Conservation (phyloP, 1,140 invertebrate species). For the Brevipalpus yothersi region DNA sequence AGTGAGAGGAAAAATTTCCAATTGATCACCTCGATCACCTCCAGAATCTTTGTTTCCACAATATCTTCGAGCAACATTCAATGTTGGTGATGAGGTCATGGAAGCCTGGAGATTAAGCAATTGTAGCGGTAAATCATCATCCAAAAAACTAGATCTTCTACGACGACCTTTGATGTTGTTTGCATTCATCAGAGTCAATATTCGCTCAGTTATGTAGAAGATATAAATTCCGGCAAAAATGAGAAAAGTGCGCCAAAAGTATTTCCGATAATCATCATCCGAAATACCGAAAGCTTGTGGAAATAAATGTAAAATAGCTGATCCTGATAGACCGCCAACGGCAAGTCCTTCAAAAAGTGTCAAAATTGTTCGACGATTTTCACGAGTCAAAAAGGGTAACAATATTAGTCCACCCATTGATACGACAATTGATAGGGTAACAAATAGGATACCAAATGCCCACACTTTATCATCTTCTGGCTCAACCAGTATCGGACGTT, state of each 20-base stretch:
- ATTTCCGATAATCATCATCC: slow-evolving; percentile 8
- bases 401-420: slow-evolving; percentile 11
- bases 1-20: neutral
- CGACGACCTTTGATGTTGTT: neutral
- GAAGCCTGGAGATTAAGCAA: neutral
- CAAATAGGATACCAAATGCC: slow-evolving; percentile 9
- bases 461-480: slow-evolving; percentile 9
- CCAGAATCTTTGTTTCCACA: neutral
- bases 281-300: slow-evolving; percentile 10
- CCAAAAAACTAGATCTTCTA: neutral
- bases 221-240: slow-evolving; percentile 11
- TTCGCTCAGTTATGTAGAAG: slow-evolving; percentile 8
- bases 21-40: neutral
- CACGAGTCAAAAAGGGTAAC: slow-evolving; percentile 8
- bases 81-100: neutral
- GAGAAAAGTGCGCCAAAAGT: slow-evolving; percentile 10
- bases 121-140: neutral
- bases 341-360: slow-evolving; percentile 11
- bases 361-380: slow-evolving; percentile 8
- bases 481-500: slow-evolving; percentile 6
- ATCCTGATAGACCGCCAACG: slow-evolving; percentile 9
- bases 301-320: slow-evolving; percentile 10
- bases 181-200: slow-evolving; percentile 4
- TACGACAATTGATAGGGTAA: slow-evolving; percentile 9
- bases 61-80: neutral